These are phyloP conservation scores for Keiferia lycopersicella DNA, from an alignment of 2,888 invertebrate genomes.

Conservation along the genomic window DNA sequence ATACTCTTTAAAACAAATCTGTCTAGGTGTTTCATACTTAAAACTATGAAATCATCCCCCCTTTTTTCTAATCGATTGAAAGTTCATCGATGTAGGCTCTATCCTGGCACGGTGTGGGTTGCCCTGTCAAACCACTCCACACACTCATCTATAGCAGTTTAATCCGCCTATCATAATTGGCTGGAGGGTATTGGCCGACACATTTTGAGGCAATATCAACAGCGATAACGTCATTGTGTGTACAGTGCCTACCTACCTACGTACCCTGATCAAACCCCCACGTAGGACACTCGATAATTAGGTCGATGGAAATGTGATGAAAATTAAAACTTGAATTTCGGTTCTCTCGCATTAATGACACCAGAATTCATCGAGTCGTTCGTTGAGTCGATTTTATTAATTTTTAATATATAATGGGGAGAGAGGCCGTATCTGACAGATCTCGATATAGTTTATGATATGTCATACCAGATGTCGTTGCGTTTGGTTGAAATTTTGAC, in stretches of 20 bases:
- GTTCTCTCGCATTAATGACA: background rate
- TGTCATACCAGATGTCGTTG: no score
- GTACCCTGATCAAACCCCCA: constrained; percentile 13
- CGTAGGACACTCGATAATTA: constrained; percentile 8
- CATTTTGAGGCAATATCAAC: constrained; percentile 15
- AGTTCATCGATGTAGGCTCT: no score
- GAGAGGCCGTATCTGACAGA: no score
- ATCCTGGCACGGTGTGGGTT: background rate
- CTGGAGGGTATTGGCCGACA: constrained; percentile 12
- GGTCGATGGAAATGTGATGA: constrained; percentile 8
- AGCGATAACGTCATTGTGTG: constrained; percentile 6
- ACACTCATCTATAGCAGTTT: constrained; percentile 9
- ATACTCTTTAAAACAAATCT: no score
- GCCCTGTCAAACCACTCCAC: constrained; percentile 6
- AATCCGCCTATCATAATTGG: constrained; percentile 16
- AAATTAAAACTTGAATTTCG: background rate
- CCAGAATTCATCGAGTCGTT: no score
- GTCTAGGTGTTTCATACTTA: no score
- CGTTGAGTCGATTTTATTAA: no score
- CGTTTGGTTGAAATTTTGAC: no score
- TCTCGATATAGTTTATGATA: no score
- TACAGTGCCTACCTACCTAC: background rate
- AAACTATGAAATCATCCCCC: no score
- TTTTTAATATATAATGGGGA: no score
- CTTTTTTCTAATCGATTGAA: no score